Evolutionary conservation across 2,797 vertebrate species (phyloP).

Genomic region (Heteromormyrus szaboi): DNA sequence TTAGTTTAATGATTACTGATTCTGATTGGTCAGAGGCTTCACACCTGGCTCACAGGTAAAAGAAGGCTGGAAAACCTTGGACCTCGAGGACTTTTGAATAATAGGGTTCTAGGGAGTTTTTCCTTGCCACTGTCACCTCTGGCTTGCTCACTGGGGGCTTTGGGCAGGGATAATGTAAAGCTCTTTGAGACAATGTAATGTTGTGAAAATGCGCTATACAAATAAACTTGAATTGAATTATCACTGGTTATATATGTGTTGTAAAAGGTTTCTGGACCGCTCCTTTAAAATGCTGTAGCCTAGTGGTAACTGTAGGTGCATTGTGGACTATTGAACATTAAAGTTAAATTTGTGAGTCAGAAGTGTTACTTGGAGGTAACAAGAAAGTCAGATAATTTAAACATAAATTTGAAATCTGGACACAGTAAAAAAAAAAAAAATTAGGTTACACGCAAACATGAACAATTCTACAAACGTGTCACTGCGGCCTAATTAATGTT

Average conservation of each 20-base stretch:
- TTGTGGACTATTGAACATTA: background rate
- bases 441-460: background rate
- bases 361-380: background rate
- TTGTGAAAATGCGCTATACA: background rate
- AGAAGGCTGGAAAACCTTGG: too few species aligned
- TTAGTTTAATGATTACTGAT: too few species aligned
- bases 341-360: background rate
- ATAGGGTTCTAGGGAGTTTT: background rate
- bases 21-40: too few species aligned
- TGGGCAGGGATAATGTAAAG: background rate
- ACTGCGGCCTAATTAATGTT: background rate
- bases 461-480: background rate
- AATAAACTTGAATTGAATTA: background rate
- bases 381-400: background rate
- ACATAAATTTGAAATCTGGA: background rate
- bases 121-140: background rate
- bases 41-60: too few species aligned
- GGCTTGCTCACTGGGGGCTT: background rate
- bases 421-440: background rate
- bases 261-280: background rate
- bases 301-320: background rate
- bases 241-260: background rate
- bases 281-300: background rate
- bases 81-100: too few species aligned
- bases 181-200: background rate